Percentiles rank a stretch among this genome's conserved stretches.
These are phyloP conservation scores for Buteo buteo DNA, from an alignment of 2,113 vertebrate species.

Conservation along the genomic window DNA sequence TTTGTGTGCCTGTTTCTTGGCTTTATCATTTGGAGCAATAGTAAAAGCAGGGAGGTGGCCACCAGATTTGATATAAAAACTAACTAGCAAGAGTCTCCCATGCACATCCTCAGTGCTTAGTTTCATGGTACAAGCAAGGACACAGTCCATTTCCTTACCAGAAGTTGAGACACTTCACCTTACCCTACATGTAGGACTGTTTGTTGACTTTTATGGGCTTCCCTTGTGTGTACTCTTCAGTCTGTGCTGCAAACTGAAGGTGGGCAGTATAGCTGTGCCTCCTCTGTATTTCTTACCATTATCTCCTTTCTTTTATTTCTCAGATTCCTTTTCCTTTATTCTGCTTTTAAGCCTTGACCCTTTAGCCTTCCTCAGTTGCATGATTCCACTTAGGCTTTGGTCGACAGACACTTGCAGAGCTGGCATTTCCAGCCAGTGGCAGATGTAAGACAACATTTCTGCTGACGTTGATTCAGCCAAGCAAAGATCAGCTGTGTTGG, in stretches of 20 bases:
- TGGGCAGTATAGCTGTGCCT: not conserved
- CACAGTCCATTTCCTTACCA: not conserved
- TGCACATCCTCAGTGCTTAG: not conserved
- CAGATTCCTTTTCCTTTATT: not conserved
- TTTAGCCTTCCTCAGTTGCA: not conserved
- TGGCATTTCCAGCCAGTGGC: not conserved
- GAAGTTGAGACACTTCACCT: not conserved
- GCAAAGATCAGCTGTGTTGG: not conserved
- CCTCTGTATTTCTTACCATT: not conserved
- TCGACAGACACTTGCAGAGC: not conserved
- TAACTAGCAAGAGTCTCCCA: not conserved
- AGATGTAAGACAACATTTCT: not conserved
- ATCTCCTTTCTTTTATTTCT: not conserved
- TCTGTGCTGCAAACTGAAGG: not conserved
- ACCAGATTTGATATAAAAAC: not conserved
- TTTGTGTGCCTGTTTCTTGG: not conserved
- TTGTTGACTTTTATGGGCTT: not conserved
- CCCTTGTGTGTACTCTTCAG: rapidly evolving
- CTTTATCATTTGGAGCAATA: not conserved
- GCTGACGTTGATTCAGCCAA: not conserved
- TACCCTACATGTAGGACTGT: rapidly evolving
- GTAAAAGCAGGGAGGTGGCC: not conserved
- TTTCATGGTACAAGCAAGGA: not conserved
- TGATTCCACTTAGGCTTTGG: not conserved
- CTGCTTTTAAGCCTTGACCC: not conserved